Evolutionary conservation across 2,888 invertebrate species (phyloP).

Genomic region (Spialia ferax): DNA sequence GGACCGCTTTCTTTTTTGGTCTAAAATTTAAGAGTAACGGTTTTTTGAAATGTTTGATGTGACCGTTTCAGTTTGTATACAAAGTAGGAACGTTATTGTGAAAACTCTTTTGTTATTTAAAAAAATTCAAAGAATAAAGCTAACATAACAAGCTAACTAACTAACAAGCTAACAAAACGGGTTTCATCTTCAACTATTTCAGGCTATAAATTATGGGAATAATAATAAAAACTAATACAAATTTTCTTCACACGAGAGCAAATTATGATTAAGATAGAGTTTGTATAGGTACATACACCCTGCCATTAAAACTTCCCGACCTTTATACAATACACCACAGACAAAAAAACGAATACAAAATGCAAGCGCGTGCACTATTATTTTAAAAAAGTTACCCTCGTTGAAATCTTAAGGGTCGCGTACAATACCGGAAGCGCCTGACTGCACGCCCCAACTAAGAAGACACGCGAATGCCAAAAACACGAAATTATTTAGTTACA

Average conservation of each 20-base stretch:
- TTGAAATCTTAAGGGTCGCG: constrained; percentile 62
- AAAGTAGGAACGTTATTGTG: background rate
- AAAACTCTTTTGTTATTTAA: constrained; percentile 3
- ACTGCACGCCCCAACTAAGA: constrained; percentile 63
- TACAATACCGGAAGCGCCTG: constrained; percentile 78
- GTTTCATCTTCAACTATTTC: too few relatives aligned
- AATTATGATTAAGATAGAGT: too few relatives aligned
- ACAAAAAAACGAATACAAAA: constrained; percentile 2
- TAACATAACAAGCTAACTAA: too few relatives aligned
- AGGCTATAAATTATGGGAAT: too few relatives aligned
- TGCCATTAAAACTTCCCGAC: background rate
- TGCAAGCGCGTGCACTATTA: constrained; percentile 29
- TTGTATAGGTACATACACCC: background rate
- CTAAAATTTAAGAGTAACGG: constrained; percentile 49
- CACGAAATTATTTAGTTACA: constrained; percentile 74
- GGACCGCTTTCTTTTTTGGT: constrained; percentile 49
- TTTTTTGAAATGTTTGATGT: constrained; percentile 45
- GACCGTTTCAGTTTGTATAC: constrained; percentile 40
- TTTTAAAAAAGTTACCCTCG: constrained; percentile 46
- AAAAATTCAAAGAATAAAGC: background rate
- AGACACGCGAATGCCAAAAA: constrained; percentile 76
- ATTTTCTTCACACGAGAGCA: too few relatives aligned
- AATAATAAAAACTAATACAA: too few relatives aligned
- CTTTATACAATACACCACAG: background rate
- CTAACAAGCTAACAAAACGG: too few relatives aligned